Base-by-base conservation (phyloP, 2,113 vertebrate species). In the Stigmatopora nigra region DNA sequence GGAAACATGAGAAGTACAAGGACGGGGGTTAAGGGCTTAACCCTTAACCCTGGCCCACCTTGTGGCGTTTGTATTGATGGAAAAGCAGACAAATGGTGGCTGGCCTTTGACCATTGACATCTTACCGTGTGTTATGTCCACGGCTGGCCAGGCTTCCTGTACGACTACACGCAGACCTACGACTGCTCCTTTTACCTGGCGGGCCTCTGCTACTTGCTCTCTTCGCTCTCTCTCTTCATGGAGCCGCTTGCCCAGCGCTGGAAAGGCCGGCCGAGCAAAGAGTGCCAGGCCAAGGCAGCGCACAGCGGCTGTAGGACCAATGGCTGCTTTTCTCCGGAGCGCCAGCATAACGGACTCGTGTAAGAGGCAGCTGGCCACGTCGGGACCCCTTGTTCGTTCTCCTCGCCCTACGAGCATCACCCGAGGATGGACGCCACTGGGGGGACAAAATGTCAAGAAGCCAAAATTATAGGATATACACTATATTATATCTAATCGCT, bases 121-220 rank as follows among this genome's bases (percentile, higher is more conserved):
- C 25, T 31, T 31, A 31, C 25, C 25, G 13, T 45, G 2, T 44
- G 12, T 44, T 56, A 57, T 36, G 19, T 61, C 35, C 35, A 16
- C 17, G 57, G 38, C 9, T 41, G 38, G 17, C 5, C 86, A 98
- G 94, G 95, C 25, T 97, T 94, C 90, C 87, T 97, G 65, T 91
- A 95, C 0, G 95, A 98, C 86, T 91, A 92, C 88, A 98, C 92
- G 8, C 92, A 91, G 86, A 98, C 93, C 0, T 97, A 97, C 1
- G 87, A 79, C 65, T 91, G 91, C 65, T 98, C 95, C 15, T 98
- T 97, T 88, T 93, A 95, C 87, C 88, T 98, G 47, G 93, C 94
- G 0, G 94, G 96, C 5, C 85, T 86, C 61, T 96, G 95, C 65
- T 95, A 92, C 73, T 90, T 98, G 67, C 75, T 97, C 56, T 94